phyloP scores from a whole-genome alignment of 2,113 vertebrate species.

The Hydropotes inermis region DNA sequence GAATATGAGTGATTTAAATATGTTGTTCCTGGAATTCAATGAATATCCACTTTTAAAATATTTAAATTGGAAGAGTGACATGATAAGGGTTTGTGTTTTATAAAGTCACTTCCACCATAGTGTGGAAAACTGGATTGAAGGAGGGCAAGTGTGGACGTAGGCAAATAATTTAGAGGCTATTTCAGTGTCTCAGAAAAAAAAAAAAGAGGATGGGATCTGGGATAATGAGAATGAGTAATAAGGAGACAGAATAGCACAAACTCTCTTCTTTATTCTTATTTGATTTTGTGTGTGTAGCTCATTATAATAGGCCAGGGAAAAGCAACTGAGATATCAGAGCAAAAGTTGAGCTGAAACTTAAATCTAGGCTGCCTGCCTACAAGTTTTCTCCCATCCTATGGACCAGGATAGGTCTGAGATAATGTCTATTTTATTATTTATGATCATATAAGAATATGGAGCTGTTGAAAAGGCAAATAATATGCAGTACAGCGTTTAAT shows the following conservation, averaged over 20 bases:
- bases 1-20: not conserved
- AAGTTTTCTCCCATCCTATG: not conserved
- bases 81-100: not conserved
- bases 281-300: not conserved
- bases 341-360: not conserved
- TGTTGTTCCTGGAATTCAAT: not conserved
- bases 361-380: not conserved
- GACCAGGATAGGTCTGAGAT: not conserved
- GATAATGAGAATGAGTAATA: not conserved
- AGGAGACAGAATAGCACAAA: not conserved
- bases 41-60: not conserved
- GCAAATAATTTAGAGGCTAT: not conserved
- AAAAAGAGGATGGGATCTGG: not conserved
- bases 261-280: not conserved
- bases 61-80: not conserved
- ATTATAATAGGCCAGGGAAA: not conserved
- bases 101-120: not conserved
- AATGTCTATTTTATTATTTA: not conserved
- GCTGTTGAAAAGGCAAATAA: not conserved
- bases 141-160: not conserved
- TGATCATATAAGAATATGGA: not conserved
- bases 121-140: not conserved
- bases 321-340: not conserved
- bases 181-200: not conserved
- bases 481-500: not conserved